Evolutionary conservation across 2,113 vertebrate genomes (phyloP), one percentile per base, ranked within the genome.

Genomic region (Thamnaconus septentrionalis): DNA sequence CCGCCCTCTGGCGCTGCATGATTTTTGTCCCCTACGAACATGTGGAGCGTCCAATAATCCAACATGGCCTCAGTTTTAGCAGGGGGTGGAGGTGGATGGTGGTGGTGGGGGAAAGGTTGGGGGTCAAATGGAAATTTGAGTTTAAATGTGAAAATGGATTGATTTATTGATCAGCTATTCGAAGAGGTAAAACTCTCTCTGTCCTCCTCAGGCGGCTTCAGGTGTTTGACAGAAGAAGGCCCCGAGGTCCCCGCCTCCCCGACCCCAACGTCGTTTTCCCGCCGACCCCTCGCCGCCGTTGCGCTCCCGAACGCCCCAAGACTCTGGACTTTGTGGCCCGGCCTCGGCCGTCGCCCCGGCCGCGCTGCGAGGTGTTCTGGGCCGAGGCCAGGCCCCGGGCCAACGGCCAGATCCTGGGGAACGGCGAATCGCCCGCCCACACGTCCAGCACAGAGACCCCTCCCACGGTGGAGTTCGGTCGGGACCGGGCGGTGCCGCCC

Each of bases 381-480:
- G 91, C 93, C 4, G 94, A 94, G 61, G 84, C 88, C 0, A 69
- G 71, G 76, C 88, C 91, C 9, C 54, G 80, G 49, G 84, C 65
- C 39, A 85, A 79, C 0, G 78, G 85, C 49, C 80, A 76, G 4
- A 92, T 81, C 60, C 64, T 61, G 41, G 83, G 72, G 7, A 92
- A 91, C 44, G 90, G 94, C 8, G 91, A 95, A 62, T 97, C 95
- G 60, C 95, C 96, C 0, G 93, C 94, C 66, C 94, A 95, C 86
- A 95, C 94, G 64, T 96, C 95, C 79, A 96, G 96, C 90, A 96
- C 96, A 44, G 96, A 95, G 79, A 98, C 96, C 3, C 96, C 96
- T 41, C 94, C 95, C 76, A 96, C 96, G 43, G 86, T 94, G 67
- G 96, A 98, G 91, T 95, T 95, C 71, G 92, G 95, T 48, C 91